phyloP scores from a whole-genome alignment of 2,113 vertebrate species.

The Xiphophorus couchianus region DNA sequence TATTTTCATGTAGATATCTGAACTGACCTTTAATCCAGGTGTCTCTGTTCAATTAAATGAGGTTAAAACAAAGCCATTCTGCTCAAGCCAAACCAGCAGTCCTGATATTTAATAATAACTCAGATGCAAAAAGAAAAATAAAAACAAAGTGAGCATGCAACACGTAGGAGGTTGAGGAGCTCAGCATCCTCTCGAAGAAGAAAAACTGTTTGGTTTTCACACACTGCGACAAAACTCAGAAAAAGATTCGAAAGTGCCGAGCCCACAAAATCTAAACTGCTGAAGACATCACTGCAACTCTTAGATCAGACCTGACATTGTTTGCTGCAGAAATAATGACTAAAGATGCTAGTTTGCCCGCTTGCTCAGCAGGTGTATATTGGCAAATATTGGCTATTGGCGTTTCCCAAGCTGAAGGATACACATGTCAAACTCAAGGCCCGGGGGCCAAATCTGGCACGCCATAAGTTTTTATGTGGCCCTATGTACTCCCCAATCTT shows the following conservation, averaged over 20 bases:
- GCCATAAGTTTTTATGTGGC: no score
- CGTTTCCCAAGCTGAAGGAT: no score
- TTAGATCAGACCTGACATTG: neutral
- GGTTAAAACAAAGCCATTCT: no score
- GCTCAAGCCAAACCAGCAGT: neutral
- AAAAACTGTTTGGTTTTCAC: constrained; percentile 26
- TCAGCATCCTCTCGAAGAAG: constrained; percentile 44
- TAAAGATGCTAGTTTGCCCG: no score
- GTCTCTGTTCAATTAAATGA: neutral
- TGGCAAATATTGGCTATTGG: no score
- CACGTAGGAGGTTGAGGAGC: constrained; percentile 52
- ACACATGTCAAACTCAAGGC: no score
- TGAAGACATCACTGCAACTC: neutral
- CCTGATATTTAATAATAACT: neutral
- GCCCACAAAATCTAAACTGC: constrained; percentile 3
- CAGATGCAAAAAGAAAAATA: no score
- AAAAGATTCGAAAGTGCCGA: constrained; percentile 8
- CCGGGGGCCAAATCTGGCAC: no score
- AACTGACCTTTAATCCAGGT: neutral
- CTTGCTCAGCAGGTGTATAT: no score
- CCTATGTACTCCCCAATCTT: no score
- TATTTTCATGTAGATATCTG: neutral
- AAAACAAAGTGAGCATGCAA: constrained; percentile 1
- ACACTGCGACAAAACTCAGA: constrained; percentile 11
- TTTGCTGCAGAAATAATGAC: neutral